Evolutionary conservation across 2,113 vertebrate species (phyloP).

Genomic region (Condylura cristata): DNA sequence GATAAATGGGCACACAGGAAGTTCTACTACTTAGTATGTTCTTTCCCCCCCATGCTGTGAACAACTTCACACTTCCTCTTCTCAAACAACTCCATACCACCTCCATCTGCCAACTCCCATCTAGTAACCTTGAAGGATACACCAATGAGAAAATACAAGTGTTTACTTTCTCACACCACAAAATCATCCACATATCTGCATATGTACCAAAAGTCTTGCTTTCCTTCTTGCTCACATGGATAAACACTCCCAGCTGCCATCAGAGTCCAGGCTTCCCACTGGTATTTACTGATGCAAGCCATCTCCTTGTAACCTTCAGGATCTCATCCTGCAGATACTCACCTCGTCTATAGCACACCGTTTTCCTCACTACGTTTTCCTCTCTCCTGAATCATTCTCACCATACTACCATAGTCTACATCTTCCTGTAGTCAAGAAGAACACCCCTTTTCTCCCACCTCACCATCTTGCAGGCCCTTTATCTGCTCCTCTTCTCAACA

Average conservation of each 20-base stretch:
- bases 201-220: too few species aligned
- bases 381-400: neutral
- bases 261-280: neutral
- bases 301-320: neutral
- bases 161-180: neutral
- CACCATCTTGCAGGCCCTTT: neutral
- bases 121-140: neutral
- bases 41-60: neutral
- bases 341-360: neutral
- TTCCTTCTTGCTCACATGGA: neutral
- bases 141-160: neutral
- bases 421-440: neutral
- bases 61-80: neutral
- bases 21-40: neutral
- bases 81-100: neutral
- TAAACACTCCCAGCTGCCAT: neutral
- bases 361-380: conserved; percentile 48
- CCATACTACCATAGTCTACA: too few species aligned
- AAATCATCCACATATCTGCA: neutral
- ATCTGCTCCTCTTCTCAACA: neutral
- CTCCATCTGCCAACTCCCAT: neutral
- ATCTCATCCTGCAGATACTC: neutral
- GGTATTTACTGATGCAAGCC: neutral
- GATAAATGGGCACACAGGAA: neutral
- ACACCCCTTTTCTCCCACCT: neutral